Base-by-base conservation (phyloP, 2,888 invertebrate species). In the Perizoma affinitatum region DNA sequence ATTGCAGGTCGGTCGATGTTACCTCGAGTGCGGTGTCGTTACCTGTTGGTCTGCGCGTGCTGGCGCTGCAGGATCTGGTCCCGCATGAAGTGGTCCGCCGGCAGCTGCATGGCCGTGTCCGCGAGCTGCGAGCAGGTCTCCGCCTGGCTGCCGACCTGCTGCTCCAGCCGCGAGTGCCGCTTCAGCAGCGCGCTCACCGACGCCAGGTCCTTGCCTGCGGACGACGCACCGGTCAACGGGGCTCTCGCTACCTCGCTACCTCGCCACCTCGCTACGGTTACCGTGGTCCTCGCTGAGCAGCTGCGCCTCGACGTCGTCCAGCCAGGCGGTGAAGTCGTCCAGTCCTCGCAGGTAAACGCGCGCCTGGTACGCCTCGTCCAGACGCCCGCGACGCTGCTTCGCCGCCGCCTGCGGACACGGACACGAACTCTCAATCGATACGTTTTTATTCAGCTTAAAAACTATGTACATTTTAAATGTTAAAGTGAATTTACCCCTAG, bases 271-370 rank as follows among this genome's bases (percentile, higher is more conserved):
- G n/a, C n/a, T n/a, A n/a, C n/a, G n/a, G n/a, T n/a, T 9, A 90
- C 90, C 91, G 43, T 91, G 92, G 61, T 93, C 93, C 45, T 92
- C 92, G 72, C 92, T 92, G 22, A 92, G 85, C 50, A 93, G 82
- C 63, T 91, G 91, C 0, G 89, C 73, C 66, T 93, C 92, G 6
- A 94, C 93, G 59, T 98, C 98, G 73, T 97, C 97, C 86, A 98
- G 95, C 98, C 99, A 99, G 9, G 95, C 93, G 74, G 97, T 96
- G 80, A 99, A 96, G 87, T 99, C 99, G 74, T 98, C 98, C 56
- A 99, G 88, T 0, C 96, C 96, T 5, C 98, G 94, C 69, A 96
- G 95, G 83, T 97, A 98, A 48, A 97, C 93, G 9, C 98, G 85
- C 0, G 98, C 98, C 84, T 98, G 97, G 86, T 98, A 97, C 0